Percentiles rank a stretch among this genome's conserved stretches.
Conservation (phyloP, 2,888 invertebrate genomes). For the Rhaphigaster nebulosa region DNA sequence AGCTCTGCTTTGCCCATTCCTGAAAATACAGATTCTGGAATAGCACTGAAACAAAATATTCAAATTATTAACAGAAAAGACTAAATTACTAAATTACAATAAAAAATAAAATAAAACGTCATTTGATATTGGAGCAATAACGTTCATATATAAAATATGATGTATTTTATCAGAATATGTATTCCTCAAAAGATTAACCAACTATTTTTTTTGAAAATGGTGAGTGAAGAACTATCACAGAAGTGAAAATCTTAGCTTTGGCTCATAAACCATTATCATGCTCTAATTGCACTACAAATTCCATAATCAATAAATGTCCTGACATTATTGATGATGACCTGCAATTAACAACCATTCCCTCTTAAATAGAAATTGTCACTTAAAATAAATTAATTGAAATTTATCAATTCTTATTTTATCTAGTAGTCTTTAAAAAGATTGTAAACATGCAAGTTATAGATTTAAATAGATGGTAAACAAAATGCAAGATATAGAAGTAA, state of each 20-base stretch:
- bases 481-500: not conserved
- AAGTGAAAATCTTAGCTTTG: not conserved
- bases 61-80: not conserved
- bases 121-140: not conserved
- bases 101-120: not conserved
- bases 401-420: slow-evolving; percentile 13
- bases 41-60: slow-evolving; percentile 72
- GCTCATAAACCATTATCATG: slow-evolving; percentile 1
- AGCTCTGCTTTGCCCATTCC: slow-evolving; percentile 81
- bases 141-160: not conserved
- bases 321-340: not conserved
- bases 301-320: slow-evolving; percentile 19
- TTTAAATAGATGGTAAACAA: not conserved
- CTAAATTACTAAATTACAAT: not conserved
- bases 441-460: not conserved
- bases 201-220: not conserved
- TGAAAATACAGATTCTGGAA: slow-evolving; percentile 81
- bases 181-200: not conserved
- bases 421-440: slow-evolving; percentile 1
- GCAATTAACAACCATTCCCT: not conserved
- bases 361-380: slow-evolving; percentile 37
- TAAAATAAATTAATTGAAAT: slow-evolving; percentile 37
- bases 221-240: not conserved
- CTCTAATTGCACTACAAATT: not conserved
- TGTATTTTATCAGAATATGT: not conserved